Evolutionary conservation across 2,888 invertebrate genomes (phyloP), one percentile per base, ranked within the genome.

Genomic region (Drosophila koepferae): DNA sequence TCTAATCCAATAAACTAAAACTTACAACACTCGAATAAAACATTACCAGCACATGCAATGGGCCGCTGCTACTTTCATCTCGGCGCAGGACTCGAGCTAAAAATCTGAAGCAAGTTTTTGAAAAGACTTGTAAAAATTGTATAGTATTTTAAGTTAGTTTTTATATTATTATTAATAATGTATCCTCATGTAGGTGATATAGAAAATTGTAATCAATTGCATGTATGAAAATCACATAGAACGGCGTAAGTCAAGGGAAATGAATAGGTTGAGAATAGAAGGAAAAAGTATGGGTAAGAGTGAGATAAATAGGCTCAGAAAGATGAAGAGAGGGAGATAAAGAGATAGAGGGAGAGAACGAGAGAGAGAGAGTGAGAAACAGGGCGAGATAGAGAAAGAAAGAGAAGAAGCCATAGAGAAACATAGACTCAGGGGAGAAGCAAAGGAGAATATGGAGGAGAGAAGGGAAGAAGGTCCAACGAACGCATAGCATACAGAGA

Each of bases 1-100:
- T 73, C 80, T 76, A 90, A 81, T 89, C 74, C 75, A 85, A 87
- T 82, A 86, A 83, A 89, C 75, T 72, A 75, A 69, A 79, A 65
- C 63, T 62, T 60, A 23, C 38, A 49, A 34, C 44, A 56, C 51
- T 36, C 49, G 38, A 53, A 36, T 36, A 58, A 61, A 49, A 41
- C 43, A 48, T 60, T 38, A 18, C 23, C n/a, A 44, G 43, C 54
- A 65, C 49, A 55, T 48, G 36, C 69, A 61, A 59, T 44, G 23
- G 31, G 43, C 49, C 60, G 65, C 36, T 38, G 41, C 20, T 23
- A 36, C 44, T 60, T 59, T 41, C 51, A 72, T 72, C 72, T 72
- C 12, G 1, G 60, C 60, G 60, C 60, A 59, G 46, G 28, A 41
- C 18, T 14, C 41, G 2, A 14, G 31, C 31, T 18, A 55, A 41